These are phyloP conservation scores for Perca fluviatilis DNA, from an alignment of 2,113 vertebrate genomes.

Conservation along the genomic window DNA sequence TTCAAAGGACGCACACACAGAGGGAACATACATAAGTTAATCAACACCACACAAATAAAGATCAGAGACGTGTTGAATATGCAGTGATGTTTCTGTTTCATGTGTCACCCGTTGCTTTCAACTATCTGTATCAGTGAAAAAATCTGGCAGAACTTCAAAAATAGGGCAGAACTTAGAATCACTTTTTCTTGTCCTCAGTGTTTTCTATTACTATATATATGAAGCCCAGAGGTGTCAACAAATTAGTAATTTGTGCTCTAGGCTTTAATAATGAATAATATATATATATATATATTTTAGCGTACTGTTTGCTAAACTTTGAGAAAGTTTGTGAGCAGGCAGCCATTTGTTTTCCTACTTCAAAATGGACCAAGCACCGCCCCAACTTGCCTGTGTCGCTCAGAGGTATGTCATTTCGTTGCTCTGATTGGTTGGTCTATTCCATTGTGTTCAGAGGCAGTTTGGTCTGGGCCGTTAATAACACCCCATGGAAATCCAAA, in stretches of 20 bases:
- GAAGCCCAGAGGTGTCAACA: not conserved
- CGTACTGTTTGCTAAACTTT: no score
- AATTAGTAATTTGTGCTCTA: not conserved
- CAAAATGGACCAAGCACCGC: no score
- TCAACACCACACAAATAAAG: slow-evolving; percentile 41
- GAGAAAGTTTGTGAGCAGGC: no score
- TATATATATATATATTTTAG: no score
- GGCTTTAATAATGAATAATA: not conserved
- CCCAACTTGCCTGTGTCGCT: no score
- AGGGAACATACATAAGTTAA: slow-evolving; percentile 42
- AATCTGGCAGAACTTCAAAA: slow-evolving; percentile 36
- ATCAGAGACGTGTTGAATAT: slow-evolving; percentile 55
- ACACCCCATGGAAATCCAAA: no score
- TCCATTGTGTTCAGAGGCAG: no score
- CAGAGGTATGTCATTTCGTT: no score
- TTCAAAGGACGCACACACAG: slow-evolving; percentile 7
- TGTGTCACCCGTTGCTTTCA: slow-evolving; percentile 50
- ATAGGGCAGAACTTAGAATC: not conserved
- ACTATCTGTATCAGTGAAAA: not conserved
- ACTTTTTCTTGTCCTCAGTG: slow-evolving; percentile 4
- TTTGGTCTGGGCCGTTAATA: no score
- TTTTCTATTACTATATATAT: not conserved
- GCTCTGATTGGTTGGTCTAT: no score
- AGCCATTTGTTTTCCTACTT: no score
- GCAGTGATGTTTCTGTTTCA: slow-evolving; percentile 49